These are phyloP conservation scores for Porites lutea DNA, from an alignment of 64 coral and sea anemone species.

Conservation along the genomic window DNA sequence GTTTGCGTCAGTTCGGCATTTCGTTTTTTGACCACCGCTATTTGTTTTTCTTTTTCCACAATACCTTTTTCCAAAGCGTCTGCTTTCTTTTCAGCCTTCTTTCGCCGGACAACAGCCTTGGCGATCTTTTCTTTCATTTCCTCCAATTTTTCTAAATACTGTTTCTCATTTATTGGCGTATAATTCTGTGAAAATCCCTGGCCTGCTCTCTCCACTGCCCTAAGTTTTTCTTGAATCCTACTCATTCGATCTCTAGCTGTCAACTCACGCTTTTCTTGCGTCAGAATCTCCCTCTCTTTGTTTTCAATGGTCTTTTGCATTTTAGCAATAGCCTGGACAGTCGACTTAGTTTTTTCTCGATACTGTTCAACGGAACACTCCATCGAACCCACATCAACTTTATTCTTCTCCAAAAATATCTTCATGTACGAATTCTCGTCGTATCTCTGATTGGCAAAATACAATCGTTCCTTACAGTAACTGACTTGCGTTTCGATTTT, in stretches of 20 bases:
- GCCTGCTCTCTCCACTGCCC: conserved; percentile 8
- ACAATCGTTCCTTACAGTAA: conserved; percentile 23
- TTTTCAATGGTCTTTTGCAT: neutral
- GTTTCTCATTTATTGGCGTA: conserved; percentile 11
- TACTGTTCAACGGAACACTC: neutral
- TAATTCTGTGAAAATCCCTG: conserved; percentile 2
- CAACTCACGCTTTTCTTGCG: conserved; percentile 3
- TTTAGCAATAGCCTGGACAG: conserved; percentile 8
- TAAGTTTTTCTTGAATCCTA: conserved; percentile 21
- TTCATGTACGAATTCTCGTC: conserved; percentile 34
- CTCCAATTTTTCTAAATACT: conserved; percentile 25
- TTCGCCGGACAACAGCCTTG: neutral
- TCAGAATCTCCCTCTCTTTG: conserved; percentile 26
- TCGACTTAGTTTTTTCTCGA: neutral
- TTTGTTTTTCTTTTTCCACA: conserved; percentile 25
- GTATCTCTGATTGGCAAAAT: conserved; percentile 16
- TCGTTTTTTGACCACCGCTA: neutral
- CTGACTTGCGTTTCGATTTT: conserved; percentile 8
- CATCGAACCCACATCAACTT: conserved; percentile 26
- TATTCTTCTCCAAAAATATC: conserved; percentile 27
- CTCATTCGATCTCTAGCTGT: neutral
- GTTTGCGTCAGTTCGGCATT: conserved; percentile 20
- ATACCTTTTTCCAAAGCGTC: conserved; percentile 19
- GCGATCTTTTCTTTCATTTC: neutral
- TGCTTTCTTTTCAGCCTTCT: conserved; percentile 31